A percentile compares a stretch with the other conserved stretches of the same genome.
Evolutionary conservation across 2,113 vertebrate species (phyloP).

Genomic region (Bubo blakistoni): DNA sequence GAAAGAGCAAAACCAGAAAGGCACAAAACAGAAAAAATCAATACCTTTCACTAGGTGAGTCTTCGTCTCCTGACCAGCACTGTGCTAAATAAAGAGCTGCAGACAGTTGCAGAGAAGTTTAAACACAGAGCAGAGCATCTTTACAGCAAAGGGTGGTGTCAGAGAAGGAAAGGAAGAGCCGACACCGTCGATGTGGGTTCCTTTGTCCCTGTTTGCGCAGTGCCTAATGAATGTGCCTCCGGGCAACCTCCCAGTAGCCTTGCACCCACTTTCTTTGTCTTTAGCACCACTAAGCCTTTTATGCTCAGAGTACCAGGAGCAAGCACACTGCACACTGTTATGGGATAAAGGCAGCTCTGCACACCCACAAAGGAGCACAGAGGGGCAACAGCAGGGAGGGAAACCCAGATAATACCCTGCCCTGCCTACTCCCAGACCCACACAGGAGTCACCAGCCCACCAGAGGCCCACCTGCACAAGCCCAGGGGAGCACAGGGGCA

Average conservation of each 20-base stretch:
- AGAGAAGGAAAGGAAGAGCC: not conserved
- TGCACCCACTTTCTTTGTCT: not conserved
- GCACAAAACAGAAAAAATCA: not conserved
- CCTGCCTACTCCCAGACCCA: no score
- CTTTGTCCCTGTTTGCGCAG: not conserved
- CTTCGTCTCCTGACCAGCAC: not conserved
- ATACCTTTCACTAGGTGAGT: not conserved
- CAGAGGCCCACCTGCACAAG: not conserved
- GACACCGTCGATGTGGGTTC: not conserved
- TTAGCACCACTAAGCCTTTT: not conserved
- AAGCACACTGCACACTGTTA: not conserved
- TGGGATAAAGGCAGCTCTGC: not conserved
- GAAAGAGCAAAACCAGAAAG: not conserved
- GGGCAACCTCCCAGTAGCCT: not conserved
- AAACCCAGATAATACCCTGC: not conserved
- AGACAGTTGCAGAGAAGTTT: not conserved
- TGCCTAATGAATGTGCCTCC: not conserved
- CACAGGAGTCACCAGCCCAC: not conserved
- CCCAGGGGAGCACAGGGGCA: not conserved
- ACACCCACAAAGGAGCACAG: not conserved
- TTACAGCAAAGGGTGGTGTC: not conserved
- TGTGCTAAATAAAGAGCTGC: slow-evolving; percentile 22
- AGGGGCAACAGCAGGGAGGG: not conserved
- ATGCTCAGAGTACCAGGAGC: not conserved
- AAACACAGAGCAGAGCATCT: not conserved